Evolutionary conservation across 2,113 vertebrate genomes (phyloP), one percentile per base, ranked within the genome.

Genomic region (Meleagris gallopavo): DNA sequence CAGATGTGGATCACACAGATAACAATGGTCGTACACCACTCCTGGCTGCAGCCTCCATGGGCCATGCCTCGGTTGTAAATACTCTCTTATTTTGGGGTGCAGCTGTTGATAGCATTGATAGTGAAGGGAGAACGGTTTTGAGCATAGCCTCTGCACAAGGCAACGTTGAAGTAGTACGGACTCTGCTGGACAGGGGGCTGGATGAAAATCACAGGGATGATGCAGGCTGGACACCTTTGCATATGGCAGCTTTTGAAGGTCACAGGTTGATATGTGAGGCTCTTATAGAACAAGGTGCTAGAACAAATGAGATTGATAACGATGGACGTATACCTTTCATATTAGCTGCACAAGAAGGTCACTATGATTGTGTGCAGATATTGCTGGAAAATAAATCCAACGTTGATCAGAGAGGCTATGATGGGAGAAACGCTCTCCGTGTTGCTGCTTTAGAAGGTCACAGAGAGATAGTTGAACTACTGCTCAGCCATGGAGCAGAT

Each of bases 181-280:
- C 99, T 97, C 98, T 99, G 96, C 98, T 99, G 98, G 99, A 99
- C 98, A 98, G 99, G 97, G 99, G 99, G 38, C 94, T 99, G 52
- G 99, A 99, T 73, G 99, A 99, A 93, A 99, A 99, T 88, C 99
- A 99, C 92, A 97, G 99, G 67, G 99, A 99, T 6, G 99, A 99
- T 50, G 98, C 99, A 8, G 99, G 99, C 77, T 99, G 99, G 99
- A 99, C 99, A 2, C 99, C 99, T 36, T 97, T 99, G 78, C 99
- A 99, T 96, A 99, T 99, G 99, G 98, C 99, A 78, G 98, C 99
- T 25, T 99, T 99, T 74, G 99, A 99, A 97, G 99, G 99, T 74
- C 99, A 99, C 94, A 97, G 99, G 46, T 97, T 99, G 96, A 99
- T 99, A 75, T 99, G 99, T 45, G 98, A 99, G 88, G 99, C 99